These are phyloP conservation scores for Iselma pallidipennis DNA, from an alignment of 2,888 invertebrate species.

Conservation along the genomic window DNA sequence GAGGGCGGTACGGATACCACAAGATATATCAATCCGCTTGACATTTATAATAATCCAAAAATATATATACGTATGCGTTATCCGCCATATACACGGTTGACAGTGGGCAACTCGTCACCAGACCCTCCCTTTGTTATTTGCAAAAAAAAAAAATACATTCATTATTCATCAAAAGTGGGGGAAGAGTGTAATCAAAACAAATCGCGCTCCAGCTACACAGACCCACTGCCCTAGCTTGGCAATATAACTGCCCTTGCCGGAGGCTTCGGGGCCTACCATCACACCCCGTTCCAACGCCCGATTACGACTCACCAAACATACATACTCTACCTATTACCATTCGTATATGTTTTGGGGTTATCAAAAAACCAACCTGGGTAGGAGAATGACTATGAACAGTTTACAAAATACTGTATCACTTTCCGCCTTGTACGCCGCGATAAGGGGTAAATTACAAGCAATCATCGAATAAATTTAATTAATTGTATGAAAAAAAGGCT, in stretches of 20 bases:
- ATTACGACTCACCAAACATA: too few relatives aligned
- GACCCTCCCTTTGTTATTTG: conserved; percentile 49
- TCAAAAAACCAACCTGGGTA: not conserved
- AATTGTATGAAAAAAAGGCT: conserved; percentile 2
- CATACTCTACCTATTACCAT: not conserved
- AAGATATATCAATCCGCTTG: conserved; percentile 49
- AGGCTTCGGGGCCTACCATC: conserved; percentile 7
- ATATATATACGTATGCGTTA: conserved; percentile 42
- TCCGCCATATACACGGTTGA: conserved; percentile 34
- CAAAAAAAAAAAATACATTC: conserved; percentile 49
- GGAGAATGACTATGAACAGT: too few relatives aligned
- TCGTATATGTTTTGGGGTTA: not conserved
- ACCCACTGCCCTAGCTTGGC: conserved; percentile 49
- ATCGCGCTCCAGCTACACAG: conserved; percentile 44
- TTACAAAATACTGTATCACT: too few relatives aligned
- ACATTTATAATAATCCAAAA: conserved; percentile 52
- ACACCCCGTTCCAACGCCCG: not conserved
- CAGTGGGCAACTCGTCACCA: conserved; percentile 46
- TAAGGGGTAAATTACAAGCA: not conserved
- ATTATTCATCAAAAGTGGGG: conserved; percentile 52
- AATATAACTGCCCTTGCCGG: conserved; percentile 45
- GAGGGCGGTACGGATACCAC: conserved; percentile 35
- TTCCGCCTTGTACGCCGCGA: not conserved
- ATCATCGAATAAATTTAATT: not conserved
- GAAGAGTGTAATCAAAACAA: conserved; percentile 52